These are phyloP conservation scores for Stictocephala bisonia DNA, from an alignment of 2,888 invertebrate genomes.

Conservation along the genomic window DNA sequence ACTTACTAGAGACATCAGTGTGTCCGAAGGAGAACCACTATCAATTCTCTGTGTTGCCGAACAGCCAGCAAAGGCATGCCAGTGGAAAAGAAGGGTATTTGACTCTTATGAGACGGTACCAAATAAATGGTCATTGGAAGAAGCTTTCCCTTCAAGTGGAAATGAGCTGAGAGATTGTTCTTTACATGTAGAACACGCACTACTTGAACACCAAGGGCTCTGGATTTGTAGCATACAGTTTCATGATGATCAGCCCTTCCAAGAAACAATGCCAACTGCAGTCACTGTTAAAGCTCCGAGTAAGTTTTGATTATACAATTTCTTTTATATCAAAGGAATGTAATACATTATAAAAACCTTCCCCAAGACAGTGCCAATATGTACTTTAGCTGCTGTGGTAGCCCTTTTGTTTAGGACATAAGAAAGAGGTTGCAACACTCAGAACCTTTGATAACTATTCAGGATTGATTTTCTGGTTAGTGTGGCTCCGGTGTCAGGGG, in stretches of 20 bases:
- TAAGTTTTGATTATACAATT: no score
- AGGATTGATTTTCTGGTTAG: no score
- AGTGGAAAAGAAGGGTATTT: not conserved
- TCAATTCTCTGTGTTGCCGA: conserved; percentile 1
- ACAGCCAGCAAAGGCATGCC: not conserved
- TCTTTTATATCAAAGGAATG: no score
- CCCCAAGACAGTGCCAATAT: no score
- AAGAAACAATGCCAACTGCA: not conserved
- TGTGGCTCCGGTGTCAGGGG: no score
- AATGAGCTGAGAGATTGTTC: conserved; percentile 18
- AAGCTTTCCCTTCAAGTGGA: not conserved
- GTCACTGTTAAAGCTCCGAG: conserved; percentile 14
- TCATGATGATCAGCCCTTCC: not conserved
- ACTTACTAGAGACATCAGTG: not conserved
- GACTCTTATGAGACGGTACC: no score
- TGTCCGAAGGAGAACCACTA: conserved; percentile 7
- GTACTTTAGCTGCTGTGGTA: no score
- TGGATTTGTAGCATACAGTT: not conserved
- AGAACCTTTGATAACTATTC: no score
- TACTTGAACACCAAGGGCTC: not conserved
- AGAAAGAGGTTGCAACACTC: no score
- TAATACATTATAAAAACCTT: no score
- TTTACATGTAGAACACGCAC: not conserved
- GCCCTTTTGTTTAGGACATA: no score
- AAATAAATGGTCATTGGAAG: no score